Percentiles rank a stretch among this genome's conserved stretches.
phyloP scores from a whole-genome alignment of 2,113 vertebrate species.

The Enhydra lutris region DNA sequence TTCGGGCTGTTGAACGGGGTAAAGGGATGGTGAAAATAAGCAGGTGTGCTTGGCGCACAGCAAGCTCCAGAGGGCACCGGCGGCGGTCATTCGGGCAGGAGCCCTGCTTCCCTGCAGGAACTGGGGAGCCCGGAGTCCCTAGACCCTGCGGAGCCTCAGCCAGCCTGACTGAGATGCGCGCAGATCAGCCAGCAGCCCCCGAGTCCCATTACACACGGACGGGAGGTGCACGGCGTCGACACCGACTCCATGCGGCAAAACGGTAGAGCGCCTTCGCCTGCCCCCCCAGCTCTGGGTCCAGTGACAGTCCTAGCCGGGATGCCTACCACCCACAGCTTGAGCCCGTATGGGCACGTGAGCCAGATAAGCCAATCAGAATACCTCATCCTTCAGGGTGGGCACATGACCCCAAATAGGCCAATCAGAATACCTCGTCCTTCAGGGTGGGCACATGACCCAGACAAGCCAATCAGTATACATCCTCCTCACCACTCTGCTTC shows the following conservation, averaged over 20 bases:
- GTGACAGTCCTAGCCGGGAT: rapidly evolving
- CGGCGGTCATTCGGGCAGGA: background rate
- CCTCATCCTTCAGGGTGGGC: too few relatives aligned
- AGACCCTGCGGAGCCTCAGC: background rate
- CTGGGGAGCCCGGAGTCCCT: too few relatives aligned
- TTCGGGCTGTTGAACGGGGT: background rate
- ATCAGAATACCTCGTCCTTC: background rate
- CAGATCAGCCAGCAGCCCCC: background rate
- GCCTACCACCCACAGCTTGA: background rate
- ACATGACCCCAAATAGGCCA: background rate
- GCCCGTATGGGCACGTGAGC: background rate
- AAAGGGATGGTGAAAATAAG: background rate
- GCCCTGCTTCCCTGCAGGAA: background rate
- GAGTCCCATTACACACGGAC: background rate
- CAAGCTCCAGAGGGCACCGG: rapidly evolving
- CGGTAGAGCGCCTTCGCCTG: rapidly evolving
- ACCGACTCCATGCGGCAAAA: rapidly evolving
- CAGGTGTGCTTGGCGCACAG: rapidly evolving
- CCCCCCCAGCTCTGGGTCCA: background rate
- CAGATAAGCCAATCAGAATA: background rate
- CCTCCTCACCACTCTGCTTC: background rate
- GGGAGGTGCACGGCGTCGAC: rapidly evolving
- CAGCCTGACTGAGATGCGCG: background rate
- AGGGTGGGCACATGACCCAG: background rate
- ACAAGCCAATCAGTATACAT: background rate